phyloP scores from a whole-genome alignment of 2,113 vertebrate genomes.

The Anguilla rostrata region DNA sequence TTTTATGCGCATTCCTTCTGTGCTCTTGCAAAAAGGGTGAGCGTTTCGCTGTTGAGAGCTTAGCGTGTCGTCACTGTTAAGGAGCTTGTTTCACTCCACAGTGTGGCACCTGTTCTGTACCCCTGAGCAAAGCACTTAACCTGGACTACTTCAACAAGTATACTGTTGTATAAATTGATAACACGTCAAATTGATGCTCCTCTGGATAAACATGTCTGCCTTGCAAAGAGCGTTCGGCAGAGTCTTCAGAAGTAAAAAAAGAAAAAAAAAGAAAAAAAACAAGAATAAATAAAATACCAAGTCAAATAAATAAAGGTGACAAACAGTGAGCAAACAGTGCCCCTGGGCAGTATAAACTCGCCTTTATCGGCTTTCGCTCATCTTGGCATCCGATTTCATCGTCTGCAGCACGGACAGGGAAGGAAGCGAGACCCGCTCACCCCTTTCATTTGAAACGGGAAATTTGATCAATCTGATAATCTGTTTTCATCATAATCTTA shows the following conservation, averaged over 20 bases:
- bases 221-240: neutral
- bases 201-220: neutral
- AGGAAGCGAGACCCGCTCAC: conserved; percentile 52
- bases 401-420: conserved; percentile 35
- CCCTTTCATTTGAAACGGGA: conserved; percentile 57
- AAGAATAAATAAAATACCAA: neutral
- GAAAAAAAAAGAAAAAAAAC: neutral
- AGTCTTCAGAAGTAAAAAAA: neutral
- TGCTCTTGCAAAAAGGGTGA: neutral
- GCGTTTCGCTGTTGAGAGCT: no score
- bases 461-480: conserved; percentile 48
- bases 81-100: neutral
- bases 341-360: conserved; percentile 34
- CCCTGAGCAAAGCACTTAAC: conserved; percentile 1
- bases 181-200: neutral
- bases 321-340: conserved; percentile 5
- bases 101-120: neutral
- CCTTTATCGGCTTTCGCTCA: conserved; percentile 49
- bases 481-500: conserved; percentile 44
- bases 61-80: neutral
- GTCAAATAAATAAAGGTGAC: neutral
- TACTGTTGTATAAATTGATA: neutral
- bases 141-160: neutral
- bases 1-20: neutral
- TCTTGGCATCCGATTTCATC: conserved; percentile 57